Evolutionary conservation across 1,140 invertebrate genomes (phyloP).

Genomic region (Parapsyche elsis): DNA sequence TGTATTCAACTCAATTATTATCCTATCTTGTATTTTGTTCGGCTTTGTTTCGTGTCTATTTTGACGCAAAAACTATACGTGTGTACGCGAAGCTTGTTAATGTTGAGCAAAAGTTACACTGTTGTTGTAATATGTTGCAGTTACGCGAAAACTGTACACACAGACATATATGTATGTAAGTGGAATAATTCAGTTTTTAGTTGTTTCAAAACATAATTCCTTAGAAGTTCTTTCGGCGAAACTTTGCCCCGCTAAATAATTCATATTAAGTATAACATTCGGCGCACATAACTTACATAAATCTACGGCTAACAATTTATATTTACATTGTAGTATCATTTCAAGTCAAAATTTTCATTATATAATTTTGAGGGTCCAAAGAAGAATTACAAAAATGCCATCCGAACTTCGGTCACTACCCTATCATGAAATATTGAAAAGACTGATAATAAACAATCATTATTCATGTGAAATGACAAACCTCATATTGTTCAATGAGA

Average conservation of each 20-base stretch:
- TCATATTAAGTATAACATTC: too few relatives aligned
- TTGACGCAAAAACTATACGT: neutral
- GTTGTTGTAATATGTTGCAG: conserved; percentile 12
- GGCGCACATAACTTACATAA: too few relatives aligned
- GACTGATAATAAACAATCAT: too few relatives aligned
- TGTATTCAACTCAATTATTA: neutral
- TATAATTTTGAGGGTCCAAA: too few relatives aligned
- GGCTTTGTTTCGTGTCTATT: neutral
- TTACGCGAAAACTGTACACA: neutral
- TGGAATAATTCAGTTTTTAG: conserved; percentile 18
- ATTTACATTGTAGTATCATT: too few relatives aligned
- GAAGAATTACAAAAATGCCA: too few relatives aligned
- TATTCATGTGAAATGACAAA: too few relatives aligned
- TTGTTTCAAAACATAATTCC: conserved; percentile 6
- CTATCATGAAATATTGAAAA: too few relatives aligned
- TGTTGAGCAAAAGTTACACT: neutral
- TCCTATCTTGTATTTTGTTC: neutral
- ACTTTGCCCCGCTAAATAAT: neutral
- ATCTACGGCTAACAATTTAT: too few relatives aligned
- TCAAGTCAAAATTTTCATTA: too few relatives aligned
- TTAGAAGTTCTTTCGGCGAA: neutral
- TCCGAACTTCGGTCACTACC: too few relatives aligned
- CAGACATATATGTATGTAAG: neutral
- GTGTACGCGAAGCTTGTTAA: neutral
- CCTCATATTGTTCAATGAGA: too few relatives aligned